phyloP scores from a whole-genome alignment of 1,140 invertebrate genomes.

The Drosophila ogumai region DNA sequence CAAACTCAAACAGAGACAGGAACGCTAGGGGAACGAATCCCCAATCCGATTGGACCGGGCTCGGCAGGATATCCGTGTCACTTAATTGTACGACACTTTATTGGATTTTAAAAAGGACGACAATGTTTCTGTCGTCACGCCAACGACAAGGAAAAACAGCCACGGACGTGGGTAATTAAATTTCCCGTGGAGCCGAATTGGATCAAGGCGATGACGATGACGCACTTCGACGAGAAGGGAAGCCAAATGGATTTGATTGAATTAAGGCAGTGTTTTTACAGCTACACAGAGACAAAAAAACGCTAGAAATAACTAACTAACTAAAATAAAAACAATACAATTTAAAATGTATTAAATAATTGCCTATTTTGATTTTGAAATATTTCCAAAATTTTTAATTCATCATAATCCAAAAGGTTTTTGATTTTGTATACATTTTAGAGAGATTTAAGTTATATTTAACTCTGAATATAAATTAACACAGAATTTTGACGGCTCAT shows the following conservation, averaged over 20 bases:
- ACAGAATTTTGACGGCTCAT: neutral
- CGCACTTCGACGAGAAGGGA: slow-evolving; percentile 47
- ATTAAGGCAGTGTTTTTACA: slow-evolving; percentile 50
- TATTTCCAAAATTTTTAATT: too few species aligned
- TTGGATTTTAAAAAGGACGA: slow-evolving; percentile 80
- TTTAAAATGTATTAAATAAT: too few species aligned
- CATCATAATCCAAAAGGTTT: neutral
- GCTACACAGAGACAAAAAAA: slow-evolving; percentile 9
- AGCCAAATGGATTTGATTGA: slow-evolving; percentile 73
- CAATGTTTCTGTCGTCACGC: slow-evolving; percentile 42
- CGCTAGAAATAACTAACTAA: too few species aligned
- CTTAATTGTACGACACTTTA: slow-evolving; percentile 80
- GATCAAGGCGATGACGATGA: slow-evolving; percentile 51
- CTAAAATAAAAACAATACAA: too few species aligned
- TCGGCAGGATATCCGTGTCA: slow-evolving; percentile 74
- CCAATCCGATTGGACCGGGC: slow-evolving; percentile 42
- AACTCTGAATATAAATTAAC: neutral
- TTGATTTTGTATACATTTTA: too few species aligned
- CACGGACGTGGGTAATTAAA: slow-evolving; percentile 67
- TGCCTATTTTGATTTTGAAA: too few species aligned
- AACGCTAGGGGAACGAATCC: slow-evolving; percentile 27
- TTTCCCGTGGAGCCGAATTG: slow-evolving; percentile 75
- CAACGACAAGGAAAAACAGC: slow-evolving; percentile 39
- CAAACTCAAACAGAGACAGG: slow-evolving; percentile 32
- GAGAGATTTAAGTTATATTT: too few species aligned